Evolutionary conservation across 2,113 vertebrate genomes (phyloP).

Genomic region (Carassius gibelio): DNA sequence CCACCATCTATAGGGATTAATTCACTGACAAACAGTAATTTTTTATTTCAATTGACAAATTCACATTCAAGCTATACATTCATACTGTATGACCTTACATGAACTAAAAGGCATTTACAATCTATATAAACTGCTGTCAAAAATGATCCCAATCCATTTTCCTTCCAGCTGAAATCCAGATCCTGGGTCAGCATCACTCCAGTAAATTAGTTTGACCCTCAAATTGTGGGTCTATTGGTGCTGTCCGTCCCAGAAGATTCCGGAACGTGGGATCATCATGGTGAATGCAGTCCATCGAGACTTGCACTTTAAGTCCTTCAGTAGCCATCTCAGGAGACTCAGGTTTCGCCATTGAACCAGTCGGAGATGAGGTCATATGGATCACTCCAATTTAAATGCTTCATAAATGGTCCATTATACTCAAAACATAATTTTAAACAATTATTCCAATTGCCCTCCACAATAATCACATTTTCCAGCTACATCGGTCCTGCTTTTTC

Average conservation of each 20-base stretch:
- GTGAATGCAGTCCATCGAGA: slow-evolving; percentile 34
- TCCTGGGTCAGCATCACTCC: no score
- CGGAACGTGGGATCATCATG: neutral
- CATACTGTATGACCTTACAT: no score
- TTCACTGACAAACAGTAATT: no score
- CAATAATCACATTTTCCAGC: neutral
- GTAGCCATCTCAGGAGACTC: slow-evolving; percentile 20
- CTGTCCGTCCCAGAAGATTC: neutral
- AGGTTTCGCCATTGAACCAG: slow-evolving; percentile 44
- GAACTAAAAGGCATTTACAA: no score
- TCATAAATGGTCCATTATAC: neutral
- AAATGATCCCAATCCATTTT: no score
- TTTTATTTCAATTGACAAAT: no score
- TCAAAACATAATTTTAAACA: neutral
- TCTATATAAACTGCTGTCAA: no score
- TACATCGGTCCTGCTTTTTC: neutral
- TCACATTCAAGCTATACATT: no score
- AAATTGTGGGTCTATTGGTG: no score
- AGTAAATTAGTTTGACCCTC: no score
- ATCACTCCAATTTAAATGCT: neutral
- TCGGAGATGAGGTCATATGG: slow-evolving; percentile 25
- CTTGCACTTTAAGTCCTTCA: slow-evolving; percentile 43
- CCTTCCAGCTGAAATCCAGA: no score
- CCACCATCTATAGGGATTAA: no score
- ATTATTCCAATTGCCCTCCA: neutral